Base-by-base conservation (phyloP, 2,888 invertebrate genomes). In the Dasypolia templi region DNA sequence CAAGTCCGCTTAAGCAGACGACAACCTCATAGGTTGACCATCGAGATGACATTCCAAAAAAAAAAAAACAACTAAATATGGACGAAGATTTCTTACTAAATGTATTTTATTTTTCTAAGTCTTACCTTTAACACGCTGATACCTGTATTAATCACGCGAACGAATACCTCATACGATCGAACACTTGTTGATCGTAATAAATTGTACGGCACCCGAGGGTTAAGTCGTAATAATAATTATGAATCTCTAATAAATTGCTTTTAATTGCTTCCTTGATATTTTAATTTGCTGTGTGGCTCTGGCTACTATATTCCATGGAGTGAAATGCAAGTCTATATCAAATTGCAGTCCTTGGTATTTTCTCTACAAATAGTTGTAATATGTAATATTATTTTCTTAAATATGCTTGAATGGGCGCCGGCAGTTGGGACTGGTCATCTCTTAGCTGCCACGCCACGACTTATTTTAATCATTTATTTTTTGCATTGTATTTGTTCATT, bases 121-220 rank as follows among this genome's bases (percentile, higher is more conserved):
- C 72, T 56, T 75, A 59, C 79, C 75, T 75, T 82, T 79, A 82
- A 72, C 44, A 35, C 32, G 3, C 17, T 1, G 19, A 66, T 66
- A 72, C 68, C 22, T 66, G 53, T 66, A 75, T 70, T 66, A 75
- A 79, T 77, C 72, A 78, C n/a, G 11, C 53, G 14, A 72, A 66
- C 68, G 67, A 76, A 78, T 76, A 72, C 51, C 56, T 76, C 71
- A 72, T 75, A 77, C 72, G 61, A 80, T 76, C 67, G 73, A 76
- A 73, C 75, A 84, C 86, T 85, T 86, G 86, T 85, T 86, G 85
- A 79, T 84, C 72, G 68, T 76, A 77, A 85, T 86, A 86, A 86
- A 84, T 85, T 72, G 49, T 65, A 71, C 62, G 14, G 44, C 81
- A 75, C 79, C 78, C 59, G 73, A 78, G 71, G 77, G 77, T 64